Conservation (phyloP, 1,140 invertebrate genomes). For the Mizuhopecten yessoensis region DNA sequence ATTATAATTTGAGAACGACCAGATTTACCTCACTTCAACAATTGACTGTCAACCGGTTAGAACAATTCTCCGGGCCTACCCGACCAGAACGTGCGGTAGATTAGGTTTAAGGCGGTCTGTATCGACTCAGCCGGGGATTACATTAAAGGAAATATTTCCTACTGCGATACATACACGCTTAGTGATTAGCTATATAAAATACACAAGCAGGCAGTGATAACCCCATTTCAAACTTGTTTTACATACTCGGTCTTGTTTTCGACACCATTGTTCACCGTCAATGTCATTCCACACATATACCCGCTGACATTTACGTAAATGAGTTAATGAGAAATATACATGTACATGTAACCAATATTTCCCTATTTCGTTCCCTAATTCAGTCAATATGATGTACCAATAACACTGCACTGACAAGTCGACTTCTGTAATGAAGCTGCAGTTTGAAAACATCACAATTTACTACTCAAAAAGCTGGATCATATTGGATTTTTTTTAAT, state of each 20-base stretch:
- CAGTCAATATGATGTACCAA: neutral
- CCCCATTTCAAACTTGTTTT: neutral
- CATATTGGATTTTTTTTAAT: neutral
- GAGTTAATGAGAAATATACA: neutral
- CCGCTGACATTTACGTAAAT: neutral
- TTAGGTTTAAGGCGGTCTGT: neutral
- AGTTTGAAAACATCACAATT: neutral
- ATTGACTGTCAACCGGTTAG: neutral
- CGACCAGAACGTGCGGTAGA: neutral
- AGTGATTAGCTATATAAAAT: neutral
- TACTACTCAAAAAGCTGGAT: neutral
- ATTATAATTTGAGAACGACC: constrained; percentile 28
- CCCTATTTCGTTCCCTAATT: neutral
- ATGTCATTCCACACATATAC: neutral
- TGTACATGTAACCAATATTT: neutral
- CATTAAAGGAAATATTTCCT: neutral
- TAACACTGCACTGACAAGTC: neutral
- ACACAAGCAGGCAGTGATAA: neutral
- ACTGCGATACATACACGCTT: neutral
- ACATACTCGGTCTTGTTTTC: neutral
- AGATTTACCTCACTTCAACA: constrained; percentile 15
- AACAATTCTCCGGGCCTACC: neutral
- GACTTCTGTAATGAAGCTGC: neutral
- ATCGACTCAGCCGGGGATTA: neutral
- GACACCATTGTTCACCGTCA: neutral